Base-by-base conservation (phyloP, 1,140 invertebrate species). In the Globodera rostochiensis region DNA sequence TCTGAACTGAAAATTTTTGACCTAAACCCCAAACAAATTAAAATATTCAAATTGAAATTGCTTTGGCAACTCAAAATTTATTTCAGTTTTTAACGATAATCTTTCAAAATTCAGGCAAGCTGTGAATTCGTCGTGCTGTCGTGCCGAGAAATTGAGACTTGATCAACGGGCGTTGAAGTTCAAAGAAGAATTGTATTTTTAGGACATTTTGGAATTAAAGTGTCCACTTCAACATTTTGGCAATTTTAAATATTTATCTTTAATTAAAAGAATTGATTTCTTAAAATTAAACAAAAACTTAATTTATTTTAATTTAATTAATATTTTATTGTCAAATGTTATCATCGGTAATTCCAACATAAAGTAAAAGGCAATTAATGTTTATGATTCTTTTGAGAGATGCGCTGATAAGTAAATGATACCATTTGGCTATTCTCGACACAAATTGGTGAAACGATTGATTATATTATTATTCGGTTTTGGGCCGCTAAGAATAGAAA, bases 121-220 rank as follows among this genome's bases (percentile, higher is more conserved):
- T 11, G 69, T 71, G 69, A 71, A 71, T 45, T 71, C 69, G 21
- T 71, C 69, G 69, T 25, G 21, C n/a, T 71, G 69, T 71, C 21
- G 11, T 11, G 11, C 25, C 8, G 69, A 71, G 36, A 71, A 71
- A 21, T 11, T 36, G 69, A 1, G 69, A 71, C 4, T 19, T 19
- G 57, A 19, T 3, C 57, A 64, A 19, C 13, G 19, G 57, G 19
- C 57, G 15, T 15, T 64, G 19, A 64, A 64, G 6, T 64, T 64
- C 19, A 15, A 64, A 19, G 57, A 64, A 64, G 57, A 64, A 64
- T 64, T 64, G 19, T 64, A 64, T 64, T 64, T 64, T 64, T 64
- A 19, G 53, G 8, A 19, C 57, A 19, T 15, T 13, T 53, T 53
- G 53, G 6, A 53, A 53, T 2, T 53, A 13, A 13, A 64, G 15